These are phyloP conservation scores for Chloropsis cyanopogon DNA, from an alignment of 2,113 vertebrate species.

Conservation along the genomic window DNA sequence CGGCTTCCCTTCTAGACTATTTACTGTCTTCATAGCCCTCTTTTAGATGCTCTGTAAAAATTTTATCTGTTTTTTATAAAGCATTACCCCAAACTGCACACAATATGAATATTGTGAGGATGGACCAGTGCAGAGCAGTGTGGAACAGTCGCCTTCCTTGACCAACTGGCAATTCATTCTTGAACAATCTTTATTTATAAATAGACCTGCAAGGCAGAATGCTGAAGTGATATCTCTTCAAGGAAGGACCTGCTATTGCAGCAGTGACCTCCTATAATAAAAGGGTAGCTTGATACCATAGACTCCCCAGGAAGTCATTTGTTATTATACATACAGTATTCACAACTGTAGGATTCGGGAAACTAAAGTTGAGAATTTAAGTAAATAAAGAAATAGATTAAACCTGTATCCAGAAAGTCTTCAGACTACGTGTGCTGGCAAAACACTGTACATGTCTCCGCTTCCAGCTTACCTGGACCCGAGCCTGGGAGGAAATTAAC, in stretches of 20 bases:
- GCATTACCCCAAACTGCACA: not conserved
- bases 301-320: not conserved
- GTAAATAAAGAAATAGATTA: not conserved
- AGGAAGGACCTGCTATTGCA: not conserved
- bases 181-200: not conserved
- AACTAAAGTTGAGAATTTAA: not conserved
- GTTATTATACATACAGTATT: not conserved
- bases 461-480: not conserved
- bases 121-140: not conserved
- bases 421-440: not conserved
- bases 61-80: not conserved
- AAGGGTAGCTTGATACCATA: not conserved
- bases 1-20: not conserved
- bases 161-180: fast-evolving
- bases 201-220: not conserved
- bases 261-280: not conserved
- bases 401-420: not conserved
- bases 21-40: not conserved
- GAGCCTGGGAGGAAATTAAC: not conserved
- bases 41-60: not conserved
- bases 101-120: not conserved
- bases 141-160: not conserved
- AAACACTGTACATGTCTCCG: not conserved
- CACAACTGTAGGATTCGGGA: not conserved
- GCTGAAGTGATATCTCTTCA: not conserved